Evolutionary conservation across 2,888 invertebrate genomes (phyloP), one percentile per base, ranked within the genome.

Genomic region (Luffia ferchaultella): DNA sequence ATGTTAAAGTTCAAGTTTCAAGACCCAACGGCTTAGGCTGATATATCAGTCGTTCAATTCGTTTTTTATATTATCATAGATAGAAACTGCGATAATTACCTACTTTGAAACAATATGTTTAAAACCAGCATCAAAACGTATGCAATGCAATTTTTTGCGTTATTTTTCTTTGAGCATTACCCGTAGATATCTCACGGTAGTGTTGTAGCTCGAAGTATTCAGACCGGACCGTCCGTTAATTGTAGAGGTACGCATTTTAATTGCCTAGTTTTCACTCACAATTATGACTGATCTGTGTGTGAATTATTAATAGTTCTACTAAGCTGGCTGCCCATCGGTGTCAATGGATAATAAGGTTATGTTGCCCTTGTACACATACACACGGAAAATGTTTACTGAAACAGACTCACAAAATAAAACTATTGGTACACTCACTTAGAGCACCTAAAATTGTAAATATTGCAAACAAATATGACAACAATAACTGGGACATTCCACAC

Each of bases 191-290:
- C 12, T 12, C 5, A 12, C 30, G 30, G 5, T 3, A 7, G 30
- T 12, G 30, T 12, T 7, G 43, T n/a, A 43, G 43, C 17, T 3
- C 20, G 58, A 52, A 56, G 70, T 71, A 79, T 75, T 75, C 70
- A 80, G 82, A 83, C 68, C 82, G 76, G 20, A n/a, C 45, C 45
- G 43, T 12, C 60, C 60, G 66, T 79, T 80, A 82, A 83, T 83
- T 73, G 76, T 69, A 60, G 63, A 65, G 57, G 66, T 46, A 42
- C 46, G 50, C 49, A 44, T 45, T 19, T 18, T 48, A 80, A 83
- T 80, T 83, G 80, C 72, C 70, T 54, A 63, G 65, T 68, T 73
- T 82, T 82, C 82, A 78, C 80, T 77, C 65, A 76, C 76, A 77
- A 77, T 77, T 78, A 78, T 75, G 76, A 82, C 68, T 71, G 72